Evolutionary conservation across 2,797 vertebrate genomes (phyloP).

Genomic region (Tamandua tetradactyla): DNA sequence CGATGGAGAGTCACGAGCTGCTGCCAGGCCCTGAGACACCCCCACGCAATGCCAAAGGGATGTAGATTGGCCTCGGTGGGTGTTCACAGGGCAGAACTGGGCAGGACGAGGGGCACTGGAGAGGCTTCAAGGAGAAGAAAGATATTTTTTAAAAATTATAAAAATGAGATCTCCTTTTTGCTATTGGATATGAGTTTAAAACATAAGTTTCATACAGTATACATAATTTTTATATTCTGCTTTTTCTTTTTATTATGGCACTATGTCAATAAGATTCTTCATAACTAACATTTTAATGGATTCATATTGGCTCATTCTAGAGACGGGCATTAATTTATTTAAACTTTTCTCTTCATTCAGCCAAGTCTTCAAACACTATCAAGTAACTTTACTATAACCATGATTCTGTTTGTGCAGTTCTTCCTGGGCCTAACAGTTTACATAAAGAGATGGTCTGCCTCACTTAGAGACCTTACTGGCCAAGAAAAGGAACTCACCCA

Average conservation of each 20-base stretch:
- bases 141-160: neutral
- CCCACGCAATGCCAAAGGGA: neutral
- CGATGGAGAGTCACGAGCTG: no score
- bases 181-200: neutral
- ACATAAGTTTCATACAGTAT: conserved; percentile 11
- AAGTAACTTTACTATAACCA: conserved; percentile 53
- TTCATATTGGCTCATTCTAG: conserved; percentile 29
- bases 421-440: conserved; percentile 60
- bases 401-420: conserved; percentile 60
- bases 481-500: neutral
- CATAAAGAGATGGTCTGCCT: conserved; percentile 56
- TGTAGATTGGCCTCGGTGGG: accelerated
- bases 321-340: conserved; percentile 52
- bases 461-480: neutral
- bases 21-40: no score
- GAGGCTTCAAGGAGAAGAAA: neutral
- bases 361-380: conserved; percentile 58
- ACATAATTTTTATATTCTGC: conserved; percentile 2
- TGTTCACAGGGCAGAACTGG: neutral
- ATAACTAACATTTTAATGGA: conserved; percentile 60
- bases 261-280: conserved; percentile 44
- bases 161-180: conserved; percentile 2
- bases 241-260: conserved; percentile 11
- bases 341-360: conserved; percentile 50
- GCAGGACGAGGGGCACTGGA: neutral